A percentile compares a stretch with the other conserved stretches of the same genome.
These are phyloP conservation scores for Cynodonichthys magdalenae DNA, from an alignment of 2,797 vertebrate genomes.

Conservation along the genomic window DNA sequence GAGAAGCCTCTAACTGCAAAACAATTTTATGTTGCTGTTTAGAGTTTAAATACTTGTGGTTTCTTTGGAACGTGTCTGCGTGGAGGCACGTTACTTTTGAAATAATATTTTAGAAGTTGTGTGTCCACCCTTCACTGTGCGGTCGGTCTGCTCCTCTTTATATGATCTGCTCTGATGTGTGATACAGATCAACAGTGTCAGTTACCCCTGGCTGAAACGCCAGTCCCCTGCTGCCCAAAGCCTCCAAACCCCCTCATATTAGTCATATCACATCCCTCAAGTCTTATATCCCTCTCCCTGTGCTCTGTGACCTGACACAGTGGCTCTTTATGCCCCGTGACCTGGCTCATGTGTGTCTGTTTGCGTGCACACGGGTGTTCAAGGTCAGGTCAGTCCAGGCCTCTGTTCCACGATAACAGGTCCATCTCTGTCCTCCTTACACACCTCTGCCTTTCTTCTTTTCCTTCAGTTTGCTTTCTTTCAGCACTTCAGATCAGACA, in stretches of 20 bases:
- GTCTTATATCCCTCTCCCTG: slow-evolving; percentile 73
- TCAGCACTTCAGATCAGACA: slow-evolving; percentile 30
- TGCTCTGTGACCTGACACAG: slow-evolving; percentile 79
- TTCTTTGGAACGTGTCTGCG: slow-evolving; percentile 4
- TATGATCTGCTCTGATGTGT: slow-evolving; percentile 74
- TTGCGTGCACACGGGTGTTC: slow-evolving; percentile 45
- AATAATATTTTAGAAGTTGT: slow-evolving; percentile 26
- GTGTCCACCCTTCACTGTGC: slow-evolving; percentile 52
- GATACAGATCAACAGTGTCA: slow-evolving; percentile 83
- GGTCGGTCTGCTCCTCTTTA: slow-evolving; percentile 50
- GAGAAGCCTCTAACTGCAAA: background rate
- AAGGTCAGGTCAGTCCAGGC: slow-evolving; percentile 73
- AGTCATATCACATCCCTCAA: slow-evolving; percentile 82
- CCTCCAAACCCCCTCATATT: slow-evolving; percentile 81
- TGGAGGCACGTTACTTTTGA: slow-evolving; percentile 5
- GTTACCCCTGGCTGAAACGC: slow-evolving; percentile 77
- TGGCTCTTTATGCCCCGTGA: slow-evolving; percentile 76
- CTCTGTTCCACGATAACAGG: slow-evolving; percentile 73
- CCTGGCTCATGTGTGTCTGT: slow-evolving; percentile 49
- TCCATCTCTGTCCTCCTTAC: slow-evolving; percentile 66
- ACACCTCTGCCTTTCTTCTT: slow-evolving; percentile 54
- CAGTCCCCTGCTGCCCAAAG: slow-evolving; percentile 64
- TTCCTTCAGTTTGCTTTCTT: slow-evolving; percentile 34
- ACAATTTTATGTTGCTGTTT: slow-evolving; percentile 13
- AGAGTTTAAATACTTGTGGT: slow-evolving; percentile 7